Conservation (phyloP, 2,888 invertebrate species). For the Napeogenes sylphis region DNA sequence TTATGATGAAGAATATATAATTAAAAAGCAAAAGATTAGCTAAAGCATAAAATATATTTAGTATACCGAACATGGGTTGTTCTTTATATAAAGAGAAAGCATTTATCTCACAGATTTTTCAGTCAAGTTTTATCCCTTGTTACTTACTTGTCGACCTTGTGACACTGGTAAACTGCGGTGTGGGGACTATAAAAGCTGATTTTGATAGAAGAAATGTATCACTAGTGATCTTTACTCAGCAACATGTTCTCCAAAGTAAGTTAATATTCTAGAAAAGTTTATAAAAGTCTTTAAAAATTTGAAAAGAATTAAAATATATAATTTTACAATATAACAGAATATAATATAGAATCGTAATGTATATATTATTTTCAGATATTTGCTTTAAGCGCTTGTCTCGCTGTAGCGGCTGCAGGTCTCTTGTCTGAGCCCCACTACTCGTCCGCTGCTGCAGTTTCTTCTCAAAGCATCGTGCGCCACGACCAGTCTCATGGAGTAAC, state of each 20-base stretch:
- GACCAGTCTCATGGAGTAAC: slow-evolving; percentile 46
- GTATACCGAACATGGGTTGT: too few relatives aligned
- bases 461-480: slow-evolving; percentile 51
- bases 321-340: not conserved
- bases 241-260: slow-evolving; percentile 68
- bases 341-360: not conserved
- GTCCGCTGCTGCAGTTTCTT: slow-evolving; percentile 48
- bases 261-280: slow-evolving; percentile 16
- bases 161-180: slow-evolving; percentile 30
- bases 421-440: slow-evolving; percentile 52
- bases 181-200: slow-evolving; percentile 55
- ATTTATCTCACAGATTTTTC: not conserved
- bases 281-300: not conserved
- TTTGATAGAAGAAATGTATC: slow-evolving; percentile 38
- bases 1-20: too few relatives aligned
- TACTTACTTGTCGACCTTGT: slow-evolving; percentile 14
- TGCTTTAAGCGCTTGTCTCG: slow-evolving; percentile 57
- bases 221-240: slow-evolving; percentile 15
- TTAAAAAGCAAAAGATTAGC: too few relatives aligned
- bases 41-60: too few relatives aligned
- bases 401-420: slow-evolving; percentile 54
- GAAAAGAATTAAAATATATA: not conserved
- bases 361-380: slow-evolving; percentile 46
- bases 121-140: not conserved
- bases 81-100: not conserved